A percentile compares a stretch with the other conserved stretches of the same genome.
These are phyloP conservation scores for Parauchenoglanis ngamensis DNA, from an alignment of 2,797 vertebrate species.

Conservation along the genomic window DNA sequence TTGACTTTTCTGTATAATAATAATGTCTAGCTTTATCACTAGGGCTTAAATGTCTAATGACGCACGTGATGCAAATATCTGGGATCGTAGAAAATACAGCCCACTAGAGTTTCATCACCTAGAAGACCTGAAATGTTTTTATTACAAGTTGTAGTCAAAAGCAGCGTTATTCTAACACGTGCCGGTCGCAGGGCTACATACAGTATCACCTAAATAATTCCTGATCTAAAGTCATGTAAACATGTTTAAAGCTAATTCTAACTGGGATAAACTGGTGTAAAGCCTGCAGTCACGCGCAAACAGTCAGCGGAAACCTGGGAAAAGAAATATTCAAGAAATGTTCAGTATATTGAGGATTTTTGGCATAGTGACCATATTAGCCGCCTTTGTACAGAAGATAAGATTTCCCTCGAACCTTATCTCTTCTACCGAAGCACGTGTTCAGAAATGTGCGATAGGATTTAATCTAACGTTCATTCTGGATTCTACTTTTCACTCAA, in stretches of 20 bases:
- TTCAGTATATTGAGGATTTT: not conserved
- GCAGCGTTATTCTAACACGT: not conserved
- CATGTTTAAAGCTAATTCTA: not conserved
- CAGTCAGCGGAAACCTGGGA: no score
- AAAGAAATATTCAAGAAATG: no score
- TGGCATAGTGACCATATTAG: no score
- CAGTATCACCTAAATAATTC: not conserved
- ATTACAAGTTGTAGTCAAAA: not conserved
- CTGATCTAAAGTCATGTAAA: not conserved
- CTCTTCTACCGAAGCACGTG: not conserved
- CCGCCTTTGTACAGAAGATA: no score
- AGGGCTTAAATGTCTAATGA: no score
- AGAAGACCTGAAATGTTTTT: not conserved
- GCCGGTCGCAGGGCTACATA: not conserved
- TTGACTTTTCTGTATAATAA: no score
- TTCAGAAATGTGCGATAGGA: no score
- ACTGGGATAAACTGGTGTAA: not conserved
- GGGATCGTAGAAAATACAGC: no score
- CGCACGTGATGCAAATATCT: no score
- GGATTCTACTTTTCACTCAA: not conserved
- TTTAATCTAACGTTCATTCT: not conserved
- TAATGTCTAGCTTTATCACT: no score
- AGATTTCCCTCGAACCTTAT: not conserved
- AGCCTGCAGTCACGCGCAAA: not conserved
- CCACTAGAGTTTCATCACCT: no score